Evolutionary conservation across 2,888 invertebrate species (phyloP).

Genomic region (Polyploca ridens): DNA sequence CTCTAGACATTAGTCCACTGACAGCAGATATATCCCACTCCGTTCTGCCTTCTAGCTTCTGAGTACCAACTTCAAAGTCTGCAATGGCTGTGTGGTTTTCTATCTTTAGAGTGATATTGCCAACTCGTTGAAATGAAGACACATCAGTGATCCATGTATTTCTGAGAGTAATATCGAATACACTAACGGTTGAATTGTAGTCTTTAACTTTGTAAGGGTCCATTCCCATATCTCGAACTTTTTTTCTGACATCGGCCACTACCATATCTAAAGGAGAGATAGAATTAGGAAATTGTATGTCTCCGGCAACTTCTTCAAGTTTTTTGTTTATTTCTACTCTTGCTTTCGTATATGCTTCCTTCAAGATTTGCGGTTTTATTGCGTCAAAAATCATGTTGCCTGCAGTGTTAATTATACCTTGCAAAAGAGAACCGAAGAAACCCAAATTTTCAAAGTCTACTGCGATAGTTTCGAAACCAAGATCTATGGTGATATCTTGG

Average conservation of each 20-base stretch:
- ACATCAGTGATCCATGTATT: conserved; percentile 92
- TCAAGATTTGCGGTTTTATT: conserved; percentile 92
- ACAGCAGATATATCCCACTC: conserved; percentile 91
- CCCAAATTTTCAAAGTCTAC: conserved; percentile 94
- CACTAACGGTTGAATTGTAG: conserved; percentile 88
- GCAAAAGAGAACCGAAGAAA: conserved; percentile 88
- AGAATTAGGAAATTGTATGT: conserved; percentile 92
- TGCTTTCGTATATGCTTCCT: conserved; percentile 90
- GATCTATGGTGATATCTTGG: conserved; percentile 91
- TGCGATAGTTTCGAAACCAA: conserved; percentile 89
- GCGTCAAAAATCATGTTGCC: conserved; percentile 93
- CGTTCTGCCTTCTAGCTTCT: conserved; percentile 89
- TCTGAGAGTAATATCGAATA: conserved; percentile 87
- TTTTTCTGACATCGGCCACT: conserved; percentile 89
- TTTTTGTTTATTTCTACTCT: conserved; percentile 90
- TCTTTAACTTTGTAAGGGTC: conserved; percentile 92
- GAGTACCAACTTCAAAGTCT: conserved; percentile 91
- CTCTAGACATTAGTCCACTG: conserved; percentile 87
- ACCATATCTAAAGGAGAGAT: conserved; percentile 94
- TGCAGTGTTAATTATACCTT: conserved; percentile 91
- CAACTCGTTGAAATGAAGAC: conserved; percentile 92
- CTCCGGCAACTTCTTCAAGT: conserved; percentile 87
- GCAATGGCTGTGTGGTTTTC: conserved; percentile 88
- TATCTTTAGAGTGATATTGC: conserved; percentile 89
- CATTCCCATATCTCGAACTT: conserved; percentile 86